phyloP scores from a whole-genome alignment of 2,797 vertebrate species.

The Graptemys geographica region DNA sequence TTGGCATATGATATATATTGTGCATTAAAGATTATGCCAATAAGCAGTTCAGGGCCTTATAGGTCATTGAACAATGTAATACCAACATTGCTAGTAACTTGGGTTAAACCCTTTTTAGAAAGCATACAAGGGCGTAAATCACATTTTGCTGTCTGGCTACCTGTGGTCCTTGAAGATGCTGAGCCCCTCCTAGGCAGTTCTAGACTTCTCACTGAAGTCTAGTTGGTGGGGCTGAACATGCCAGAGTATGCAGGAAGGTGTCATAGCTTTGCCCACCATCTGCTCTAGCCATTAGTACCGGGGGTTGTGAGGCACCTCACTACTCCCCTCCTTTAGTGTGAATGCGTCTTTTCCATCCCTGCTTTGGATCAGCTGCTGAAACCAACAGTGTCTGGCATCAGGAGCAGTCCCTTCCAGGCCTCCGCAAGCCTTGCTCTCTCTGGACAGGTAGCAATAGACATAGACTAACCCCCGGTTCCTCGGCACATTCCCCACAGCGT shows the following conservation, averaged over 20 bases:
- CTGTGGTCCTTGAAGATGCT: neutral
- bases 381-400: neutral
- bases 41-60: rapidly evolving
- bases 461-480: neutral
- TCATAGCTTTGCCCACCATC: neutral
- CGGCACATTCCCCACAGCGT: neutral
- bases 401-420: neutral
- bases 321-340: neutral
- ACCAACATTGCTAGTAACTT: neutral
- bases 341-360: neutral
- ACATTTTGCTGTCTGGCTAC: neutral
- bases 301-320: neutral
- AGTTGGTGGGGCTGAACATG: neutral
- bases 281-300: rapidly evolving
- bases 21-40: neutral
- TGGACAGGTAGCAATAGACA: neutral
- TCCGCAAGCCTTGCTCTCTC: neutral
- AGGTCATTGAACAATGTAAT: neutral
- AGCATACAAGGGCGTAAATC: neutral
- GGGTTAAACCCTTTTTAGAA: neutral
- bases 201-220: neutral
- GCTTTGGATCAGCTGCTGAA: neutral
- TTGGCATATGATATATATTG: neutral
- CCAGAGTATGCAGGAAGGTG: neutral
- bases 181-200: rapidly evolving